Evolutionary conservation across 1,140 invertebrate genomes (phyloP), one percentile per base, ranked within the genome.

Genomic region (Paraescarpia echinospica): DNA sequence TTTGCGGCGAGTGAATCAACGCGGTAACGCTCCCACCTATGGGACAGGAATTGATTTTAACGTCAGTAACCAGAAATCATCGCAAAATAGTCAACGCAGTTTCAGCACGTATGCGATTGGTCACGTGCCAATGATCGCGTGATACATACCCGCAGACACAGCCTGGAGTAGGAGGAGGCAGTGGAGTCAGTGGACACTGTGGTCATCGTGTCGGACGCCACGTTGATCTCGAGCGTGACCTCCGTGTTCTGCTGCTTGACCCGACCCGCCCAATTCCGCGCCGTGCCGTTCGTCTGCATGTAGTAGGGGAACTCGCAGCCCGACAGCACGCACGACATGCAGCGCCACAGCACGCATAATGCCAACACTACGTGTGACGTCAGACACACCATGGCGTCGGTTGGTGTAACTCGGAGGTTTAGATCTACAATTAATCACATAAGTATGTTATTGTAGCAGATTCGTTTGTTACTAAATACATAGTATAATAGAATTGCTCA

Each of bases 191-290:
- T 41, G 0, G 91, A 35, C 91, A 48, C 48, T n/a, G 41, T 33
- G 18, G 35, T 35, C 91, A 91, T 4, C 22, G 34, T 9, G 91
- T 31, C 48, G 91, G 18, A 22, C 91, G 34, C 8, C 34, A 91
- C 41, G 34, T 34, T 91, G 35, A 91, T 33, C 91, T 91, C 33
- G n/a, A 91, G 34, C 34, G 91, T 91, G 6, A 91, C 33, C 91
- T 91, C 41, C 8, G 34, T 91, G 91, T 41, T 33, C 41, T 91
- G 91, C n/a, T 35, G 33, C 34, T 51, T 91, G 33, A 91, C 48
- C 33, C 34, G 8, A 41, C 91, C n/a, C 34, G 18, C 34, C 91
- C 91, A 91, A 31, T 91, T 34, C 0, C 91, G 34, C 0, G 34
- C 8, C 34, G 34, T 91, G 48, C 48, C 48, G 35, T 91, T 51